Evolutionary conservation across 1,140 invertebrate species (phyloP), one percentile per base, ranked within the genome.

Genomic region (Penaeus indicus): DNA sequence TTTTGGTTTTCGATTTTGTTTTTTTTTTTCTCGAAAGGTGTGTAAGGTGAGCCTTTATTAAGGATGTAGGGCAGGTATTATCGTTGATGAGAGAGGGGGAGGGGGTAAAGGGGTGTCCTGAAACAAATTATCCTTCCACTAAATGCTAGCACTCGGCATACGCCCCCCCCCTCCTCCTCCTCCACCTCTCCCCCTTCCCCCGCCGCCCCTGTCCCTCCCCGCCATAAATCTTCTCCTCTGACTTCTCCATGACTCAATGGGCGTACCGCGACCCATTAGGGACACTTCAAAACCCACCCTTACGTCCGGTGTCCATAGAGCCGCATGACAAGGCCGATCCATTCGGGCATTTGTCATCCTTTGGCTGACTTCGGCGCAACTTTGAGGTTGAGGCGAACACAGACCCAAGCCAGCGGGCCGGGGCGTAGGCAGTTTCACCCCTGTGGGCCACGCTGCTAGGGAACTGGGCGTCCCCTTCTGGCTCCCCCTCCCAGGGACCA

Each of bases 111-210:
- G 54, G n/a, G 61, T 32, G 64, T 88, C 61, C 81, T 79, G 87
- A 88, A 84, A 84, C 81, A 88, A 88, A 88, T 88, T 88, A 88
- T 84, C 81, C 81, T 82, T 88, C 82, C 81, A 79, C 81, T 88
- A 88, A 88, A 88, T 84, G 72, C 87, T 88, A 88, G 87, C 87
- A 88, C 87, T 88, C 87, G 87, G 87, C 87, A 88, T 88, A 88
- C 87, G 81, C 62, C 87, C 87, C 72, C 87, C 54, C 16, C 54
- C 54, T 54, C 54, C 54, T 54, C 54, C 54, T 54, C 54, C 54
- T 13, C 54, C 11, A 5, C 54, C 54, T 54, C 54, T 11, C 16
- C 54, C 54, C 54, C 54, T 8, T 8, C 54, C 54, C 54, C 54
- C 54, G 16, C 54, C 54, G 54, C 54, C 54, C 54, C 54, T 54